Conservation (phyloP, 1,140 invertebrate genomes). For the Drepana arcuata region DNA sequence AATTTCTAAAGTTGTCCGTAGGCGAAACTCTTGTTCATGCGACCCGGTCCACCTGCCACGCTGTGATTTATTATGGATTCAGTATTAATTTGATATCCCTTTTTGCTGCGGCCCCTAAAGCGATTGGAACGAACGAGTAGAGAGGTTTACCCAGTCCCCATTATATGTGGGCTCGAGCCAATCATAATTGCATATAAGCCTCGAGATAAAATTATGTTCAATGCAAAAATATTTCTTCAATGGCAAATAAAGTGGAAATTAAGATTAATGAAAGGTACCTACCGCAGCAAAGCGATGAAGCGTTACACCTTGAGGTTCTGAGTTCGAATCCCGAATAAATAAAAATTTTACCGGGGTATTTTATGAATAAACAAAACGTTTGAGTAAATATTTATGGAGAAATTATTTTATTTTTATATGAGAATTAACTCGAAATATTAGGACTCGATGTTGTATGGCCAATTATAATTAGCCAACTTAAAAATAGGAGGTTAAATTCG, state of each 20-base stretch:
- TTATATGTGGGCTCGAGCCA: constrained; percentile 58
- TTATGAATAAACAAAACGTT: too few relatives aligned
- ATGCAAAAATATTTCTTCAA: constrained; percentile 22
- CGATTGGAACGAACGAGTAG: constrained; percentile 52
- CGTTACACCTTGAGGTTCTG: too few relatives aligned
- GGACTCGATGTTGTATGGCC: too few relatives aligned
- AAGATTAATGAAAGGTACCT: too few relatives aligned
- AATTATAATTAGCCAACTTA: too few relatives aligned
- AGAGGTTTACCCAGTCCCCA: constrained; percentile 50
- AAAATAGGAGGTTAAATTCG: too few relatives aligned
- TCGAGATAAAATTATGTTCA: constrained; percentile 42
- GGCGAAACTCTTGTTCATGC: constrained; percentile 52
- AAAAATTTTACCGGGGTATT: too few relatives aligned
- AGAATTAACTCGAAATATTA: too few relatives aligned
- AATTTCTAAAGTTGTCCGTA: constrained; percentile 64
- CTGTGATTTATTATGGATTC: constrained; percentile 71
- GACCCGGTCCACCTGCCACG: constrained; percentile 60
- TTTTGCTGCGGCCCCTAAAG: constrained; percentile 62
- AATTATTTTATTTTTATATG: too few relatives aligned
- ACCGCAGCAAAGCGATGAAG: too few relatives aligned
- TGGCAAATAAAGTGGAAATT: constrained; percentile 15
- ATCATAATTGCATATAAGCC: constrained; percentile 64
- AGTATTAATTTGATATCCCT: constrained; percentile 71
- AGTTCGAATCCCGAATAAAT: too few relatives aligned
- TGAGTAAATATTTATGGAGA: too few relatives aligned